Evolutionary conservation across 2,797 vertebrate genomes (phyloP).

Genomic region (Eidolon dupreanum): DNA sequence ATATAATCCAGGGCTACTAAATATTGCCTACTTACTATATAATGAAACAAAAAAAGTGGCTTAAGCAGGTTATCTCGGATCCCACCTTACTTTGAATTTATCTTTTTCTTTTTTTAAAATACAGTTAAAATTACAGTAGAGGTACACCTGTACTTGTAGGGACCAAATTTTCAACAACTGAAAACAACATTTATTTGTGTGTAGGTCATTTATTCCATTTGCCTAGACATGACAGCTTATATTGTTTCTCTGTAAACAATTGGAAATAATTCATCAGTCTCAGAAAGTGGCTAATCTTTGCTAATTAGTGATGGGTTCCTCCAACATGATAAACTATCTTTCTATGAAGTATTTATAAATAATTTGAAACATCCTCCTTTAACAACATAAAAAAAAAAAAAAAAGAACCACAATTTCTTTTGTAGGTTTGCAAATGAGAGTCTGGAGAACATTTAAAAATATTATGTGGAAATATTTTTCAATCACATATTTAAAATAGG

Average conservation of each 20-base stretch:
- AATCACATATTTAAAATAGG: background rate
- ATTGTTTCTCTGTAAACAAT: background rate
- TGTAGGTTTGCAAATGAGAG: background rate
- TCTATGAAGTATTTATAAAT: background rate
- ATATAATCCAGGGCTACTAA: background rate
- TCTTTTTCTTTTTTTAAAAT: background rate
- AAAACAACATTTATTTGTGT: background rate
- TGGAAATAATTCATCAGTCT: background rate
- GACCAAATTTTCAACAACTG: background rate
- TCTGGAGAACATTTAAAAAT: background rate
- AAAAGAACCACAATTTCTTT: background rate
- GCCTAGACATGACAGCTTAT: background rate
- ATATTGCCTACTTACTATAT: background rate
- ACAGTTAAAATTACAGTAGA: background rate
- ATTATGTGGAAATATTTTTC: background rate
- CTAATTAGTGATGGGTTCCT: background rate
- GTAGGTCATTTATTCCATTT: background rate
- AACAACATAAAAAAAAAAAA: background rate
- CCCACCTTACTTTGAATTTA: background rate
- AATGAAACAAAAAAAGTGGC: background rate
- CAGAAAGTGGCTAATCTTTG: background rate
- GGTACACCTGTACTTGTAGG: background rate
- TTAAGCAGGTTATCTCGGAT: background rate
- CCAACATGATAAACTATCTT: background rate
- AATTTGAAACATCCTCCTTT: background rate